phyloP scores from a whole-genome alignment of 2,888 invertebrate genomes.

The Ecliptopera silaceata region DNA sequence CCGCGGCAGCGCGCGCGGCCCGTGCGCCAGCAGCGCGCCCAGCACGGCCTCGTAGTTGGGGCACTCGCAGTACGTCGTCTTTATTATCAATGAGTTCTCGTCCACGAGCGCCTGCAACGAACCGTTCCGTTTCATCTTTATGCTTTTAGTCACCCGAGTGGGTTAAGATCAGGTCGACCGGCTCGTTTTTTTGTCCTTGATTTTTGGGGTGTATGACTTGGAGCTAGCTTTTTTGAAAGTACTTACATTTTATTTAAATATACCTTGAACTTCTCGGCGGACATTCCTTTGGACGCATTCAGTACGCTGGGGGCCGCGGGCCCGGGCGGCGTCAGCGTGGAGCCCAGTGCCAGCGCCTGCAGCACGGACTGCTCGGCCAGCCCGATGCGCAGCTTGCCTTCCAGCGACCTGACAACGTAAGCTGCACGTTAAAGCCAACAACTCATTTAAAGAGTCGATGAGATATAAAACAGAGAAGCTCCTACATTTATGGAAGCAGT shows the following conservation, averaged over 20 bases:
- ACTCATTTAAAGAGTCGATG: too few species aligned
- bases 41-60: constrained; percentile 96
- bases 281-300: constrained; percentile 84
- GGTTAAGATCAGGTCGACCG: too few species aligned
- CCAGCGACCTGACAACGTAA: constrained; percentile 85
- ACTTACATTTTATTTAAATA: too few species aligned
- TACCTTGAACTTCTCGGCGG: constrained; percentile 88
- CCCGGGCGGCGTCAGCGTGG: constrained; percentile 89
- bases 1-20: constrained; percentile 87
- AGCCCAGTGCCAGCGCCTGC: constrained; percentile 94
- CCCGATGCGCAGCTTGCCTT: constrained; percentile 97
- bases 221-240: too few species aligned
- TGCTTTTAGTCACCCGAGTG: too few species aligned
- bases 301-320: constrained; percentile 82
- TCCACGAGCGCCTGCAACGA: constrained; percentile 78
- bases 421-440: too few species aligned
- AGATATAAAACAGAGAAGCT: too few species aligned
- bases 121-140: too few species aligned
- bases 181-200: too few species aligned
- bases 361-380: constrained; percentile 98
- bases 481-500: too few species aligned
- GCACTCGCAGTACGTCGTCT: constrained; percentile 98
- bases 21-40: constrained; percentile 89
- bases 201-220: too few species aligned
- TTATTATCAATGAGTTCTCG: constrained; percentile 88